Evolutionary conservation across 2,113 vertebrate species (phyloP).

Genomic region (Andinoacara biseriatus): DNA sequence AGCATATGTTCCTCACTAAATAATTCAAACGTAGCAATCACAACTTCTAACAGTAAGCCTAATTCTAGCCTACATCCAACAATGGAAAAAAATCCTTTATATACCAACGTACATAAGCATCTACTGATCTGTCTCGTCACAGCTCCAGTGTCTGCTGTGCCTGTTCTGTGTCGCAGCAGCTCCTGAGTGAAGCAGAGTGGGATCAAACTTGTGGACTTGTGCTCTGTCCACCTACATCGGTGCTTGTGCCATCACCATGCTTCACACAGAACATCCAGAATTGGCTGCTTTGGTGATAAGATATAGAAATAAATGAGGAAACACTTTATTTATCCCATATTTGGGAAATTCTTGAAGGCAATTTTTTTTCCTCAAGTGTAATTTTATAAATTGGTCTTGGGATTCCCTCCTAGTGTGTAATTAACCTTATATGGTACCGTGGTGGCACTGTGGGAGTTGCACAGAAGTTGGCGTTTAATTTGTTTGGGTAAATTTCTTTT

Average conservation of each 20-base stretch:
- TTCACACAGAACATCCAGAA: background rate
- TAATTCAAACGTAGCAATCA: background rate
- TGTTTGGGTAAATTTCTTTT: background rate
- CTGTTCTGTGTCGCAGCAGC: background rate
- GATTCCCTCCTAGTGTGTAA: slow-evolving; percentile 5
- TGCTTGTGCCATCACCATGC: background rate
- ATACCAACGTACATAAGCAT: background rate
- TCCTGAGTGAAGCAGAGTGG: background rate
- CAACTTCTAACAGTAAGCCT: background rate
- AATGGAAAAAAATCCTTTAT: background rate
- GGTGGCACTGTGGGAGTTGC: background rate
- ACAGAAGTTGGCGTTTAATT: background rate
- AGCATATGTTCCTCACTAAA: background rate
- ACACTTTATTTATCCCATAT: background rate
- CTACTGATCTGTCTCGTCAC: background rate
- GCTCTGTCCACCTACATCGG: background rate
- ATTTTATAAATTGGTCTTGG: slow-evolving; percentile 8
- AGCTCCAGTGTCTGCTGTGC: background rate
- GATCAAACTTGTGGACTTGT: background rate
- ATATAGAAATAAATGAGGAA: background rate
- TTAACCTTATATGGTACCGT: background rate
- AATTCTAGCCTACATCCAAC: background rate
- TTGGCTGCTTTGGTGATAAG: background rate
- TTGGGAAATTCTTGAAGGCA: background rate
- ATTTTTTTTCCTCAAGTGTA: background rate